Evolutionary conservation across 2,888 invertebrate genomes (phyloP).

Genomic region (Coremacera marginata): DNA sequence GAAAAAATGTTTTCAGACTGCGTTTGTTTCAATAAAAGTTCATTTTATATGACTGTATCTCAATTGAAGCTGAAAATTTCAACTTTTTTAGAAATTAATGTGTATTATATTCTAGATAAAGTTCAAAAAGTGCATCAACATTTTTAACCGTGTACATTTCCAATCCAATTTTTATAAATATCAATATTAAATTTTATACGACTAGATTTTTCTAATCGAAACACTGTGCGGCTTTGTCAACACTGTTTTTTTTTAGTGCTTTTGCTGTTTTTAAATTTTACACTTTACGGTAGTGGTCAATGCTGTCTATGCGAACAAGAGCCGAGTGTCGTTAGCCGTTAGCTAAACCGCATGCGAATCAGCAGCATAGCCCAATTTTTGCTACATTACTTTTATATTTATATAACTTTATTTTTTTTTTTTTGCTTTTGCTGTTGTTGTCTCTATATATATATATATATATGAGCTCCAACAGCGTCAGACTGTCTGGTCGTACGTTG

Average conservation of each 20-base stretch:
- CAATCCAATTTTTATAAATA: too few relatives aligned
- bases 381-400: neutral
- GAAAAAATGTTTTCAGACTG: too few relatives aligned
- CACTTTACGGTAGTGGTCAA: neutral
- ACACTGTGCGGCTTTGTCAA: too few relatives aligned
- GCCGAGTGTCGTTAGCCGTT: conserved; percentile 8
- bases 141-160: too few relatives aligned
- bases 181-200: too few relatives aligned
- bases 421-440: neutral
- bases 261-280: neutral
- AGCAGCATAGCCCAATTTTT: conserved; percentile 15
- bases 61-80: too few relatives aligned
- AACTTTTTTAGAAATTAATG: too few relatives aligned
- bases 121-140: too few relatives aligned
- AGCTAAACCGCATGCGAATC: conserved; percentile 20
- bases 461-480: conserved; percentile 69
- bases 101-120: too few relatives aligned
- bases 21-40: too few relatives aligned
- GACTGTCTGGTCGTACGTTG: conserved; percentile 64
- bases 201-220: too few relatives aligned
- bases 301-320: neutral
- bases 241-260: neutral
- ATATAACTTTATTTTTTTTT: neutral
- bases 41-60: too few relatives aligned
- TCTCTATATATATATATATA: conserved; percentile 29